phyloP scores from a whole-genome alignment of 2,797 vertebrate species.

The Fistularia commersonii region DNA sequence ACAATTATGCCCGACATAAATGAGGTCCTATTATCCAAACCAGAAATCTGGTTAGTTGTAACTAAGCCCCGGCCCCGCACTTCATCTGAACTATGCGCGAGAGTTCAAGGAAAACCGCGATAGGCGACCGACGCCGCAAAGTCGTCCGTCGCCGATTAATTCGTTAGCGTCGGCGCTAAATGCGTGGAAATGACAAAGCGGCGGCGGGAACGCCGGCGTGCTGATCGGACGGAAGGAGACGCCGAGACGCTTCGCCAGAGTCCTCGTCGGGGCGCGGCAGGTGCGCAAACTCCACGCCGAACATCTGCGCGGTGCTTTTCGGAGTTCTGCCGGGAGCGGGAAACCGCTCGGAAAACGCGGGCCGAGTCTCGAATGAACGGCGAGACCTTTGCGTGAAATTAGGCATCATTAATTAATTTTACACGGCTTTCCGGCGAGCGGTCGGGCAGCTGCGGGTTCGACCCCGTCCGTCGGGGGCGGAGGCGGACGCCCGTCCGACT shows the following conservation, averaged over 20 bases:
- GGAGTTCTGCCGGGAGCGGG: constrained; percentile 8
- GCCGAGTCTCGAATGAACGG: constrained; percentile 25
- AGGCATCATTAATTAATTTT: constrained; percentile 52
- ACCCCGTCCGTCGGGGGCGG: constrained; percentile 36
- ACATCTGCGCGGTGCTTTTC: constrained; percentile 40
- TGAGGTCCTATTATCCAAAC: constrained; percentile 38
- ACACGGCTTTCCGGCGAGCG: constrained; percentile 29
- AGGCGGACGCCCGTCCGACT: constrained; percentile 34
- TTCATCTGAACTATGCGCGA: constrained; percentile 11
- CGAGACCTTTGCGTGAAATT: constrained; percentile 41
- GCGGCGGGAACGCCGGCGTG: no score
- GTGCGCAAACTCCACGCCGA: constrained; percentile 30
- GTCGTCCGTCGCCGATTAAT: no score
- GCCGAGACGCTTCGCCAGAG: constrained; percentile 15
- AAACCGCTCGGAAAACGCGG: constrained; percentile 13
- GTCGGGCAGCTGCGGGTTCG: constrained; percentile 45
- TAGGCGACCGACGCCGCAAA: no score
- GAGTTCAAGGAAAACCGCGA: no score
- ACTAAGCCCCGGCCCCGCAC: constrained; percentile 22
- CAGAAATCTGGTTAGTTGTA: constrained; percentile 25
- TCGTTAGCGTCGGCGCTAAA: no score
- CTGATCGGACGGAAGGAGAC: constrained; percentile 15
- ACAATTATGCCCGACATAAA: constrained; percentile 61
- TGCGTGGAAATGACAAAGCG: no score
- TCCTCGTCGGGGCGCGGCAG: constrained; percentile 26